Evolutionary conservation across 2,797 vertebrate species (phyloP).

Genomic region (Brotula barbata): DNA sequence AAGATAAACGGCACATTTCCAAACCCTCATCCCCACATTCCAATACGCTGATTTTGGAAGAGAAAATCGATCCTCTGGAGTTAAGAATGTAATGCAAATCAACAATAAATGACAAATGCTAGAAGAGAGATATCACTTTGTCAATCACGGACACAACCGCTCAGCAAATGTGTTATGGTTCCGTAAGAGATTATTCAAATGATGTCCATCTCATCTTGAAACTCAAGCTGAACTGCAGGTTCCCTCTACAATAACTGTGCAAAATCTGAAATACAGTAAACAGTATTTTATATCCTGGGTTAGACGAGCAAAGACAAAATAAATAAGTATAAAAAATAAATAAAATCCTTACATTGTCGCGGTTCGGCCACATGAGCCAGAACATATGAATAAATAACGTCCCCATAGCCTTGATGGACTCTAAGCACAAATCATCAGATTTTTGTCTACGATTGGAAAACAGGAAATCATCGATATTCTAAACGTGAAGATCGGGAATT

Average conservation of each 20-base stretch:
- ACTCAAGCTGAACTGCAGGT: background rate
- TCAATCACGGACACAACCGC: background rate
- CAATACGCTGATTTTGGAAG: conserved; percentile 22
- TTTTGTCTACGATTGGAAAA: conserved; percentile 5
- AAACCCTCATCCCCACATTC: conserved; percentile 29
- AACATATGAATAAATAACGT: conserved; percentile 9
- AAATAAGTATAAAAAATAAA: too few relatives aligned
- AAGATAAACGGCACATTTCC: conserved; percentile 44
- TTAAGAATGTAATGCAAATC: conserved; percentile 14
- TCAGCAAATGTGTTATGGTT: background rate
- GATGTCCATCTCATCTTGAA: conserved; percentile 11
- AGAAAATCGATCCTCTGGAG: conserved; percentile 20
- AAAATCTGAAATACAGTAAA: conserved; percentile 44
- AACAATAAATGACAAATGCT: background rate
- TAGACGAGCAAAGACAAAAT: conserved; percentile 30
- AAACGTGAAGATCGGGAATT: background rate
- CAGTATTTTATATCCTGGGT: conserved; percentile 24
- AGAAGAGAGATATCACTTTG: conserved; percentile 1
- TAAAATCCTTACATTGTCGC: conserved; percentile 30
- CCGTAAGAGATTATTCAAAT: background rate
- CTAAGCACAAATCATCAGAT: too few relatives aligned
- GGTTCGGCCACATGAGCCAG: conserved; percentile 24
- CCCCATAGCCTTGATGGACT: too few relatives aligned
- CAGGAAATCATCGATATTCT: background rate
- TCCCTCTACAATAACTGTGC: conserved; percentile 7